Conservation (phyloP, 1,140 invertebrate genomes). For the Zaprionus vittiger region DNA sequence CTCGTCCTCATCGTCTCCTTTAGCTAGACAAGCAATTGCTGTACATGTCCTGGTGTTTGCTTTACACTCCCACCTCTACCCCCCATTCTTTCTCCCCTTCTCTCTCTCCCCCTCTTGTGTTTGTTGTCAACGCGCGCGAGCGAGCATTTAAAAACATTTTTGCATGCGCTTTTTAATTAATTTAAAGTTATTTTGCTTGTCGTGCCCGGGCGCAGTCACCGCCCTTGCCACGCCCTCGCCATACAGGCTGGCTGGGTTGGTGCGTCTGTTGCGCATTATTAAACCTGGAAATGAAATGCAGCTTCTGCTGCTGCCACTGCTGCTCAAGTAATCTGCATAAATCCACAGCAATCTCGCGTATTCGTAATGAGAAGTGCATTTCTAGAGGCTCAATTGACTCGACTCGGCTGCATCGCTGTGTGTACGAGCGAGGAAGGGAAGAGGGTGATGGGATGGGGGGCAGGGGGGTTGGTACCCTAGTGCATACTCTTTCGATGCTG, state of each 20-base stretch:
- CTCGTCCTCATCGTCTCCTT: background rate
- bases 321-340: constrained; percentile 68
- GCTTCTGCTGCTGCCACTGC: constrained; percentile 45
- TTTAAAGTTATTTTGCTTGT: constrained; percentile 81
- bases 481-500: background rate
- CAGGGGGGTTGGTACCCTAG: background rate
- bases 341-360: constrained; percentile 36
- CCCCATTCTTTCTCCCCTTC: background rate
- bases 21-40: constrained; percentile 3
- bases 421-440: too few relatives aligned
- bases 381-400: background rate
- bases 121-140: constrained; percentile 58
- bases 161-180: constrained; percentile 81
- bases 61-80: background rate
- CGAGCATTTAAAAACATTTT: constrained; percentile 73
- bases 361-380: constrained; percentile 9
- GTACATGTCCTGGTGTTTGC: constrained; percentile 2
- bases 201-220: constrained; percentile 17
- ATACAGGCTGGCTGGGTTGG: background rate
- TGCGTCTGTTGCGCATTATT: constrained; percentile 58
- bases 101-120: constrained; percentile 28
- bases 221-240: background rate
- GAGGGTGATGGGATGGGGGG: background rate
- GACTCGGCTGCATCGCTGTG: background rate
- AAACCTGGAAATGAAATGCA: constrained; percentile 74